Evolutionary conservation across 2,797 vertebrate species (phyloP).

Genomic region (Diceros bicornis): DNA sequence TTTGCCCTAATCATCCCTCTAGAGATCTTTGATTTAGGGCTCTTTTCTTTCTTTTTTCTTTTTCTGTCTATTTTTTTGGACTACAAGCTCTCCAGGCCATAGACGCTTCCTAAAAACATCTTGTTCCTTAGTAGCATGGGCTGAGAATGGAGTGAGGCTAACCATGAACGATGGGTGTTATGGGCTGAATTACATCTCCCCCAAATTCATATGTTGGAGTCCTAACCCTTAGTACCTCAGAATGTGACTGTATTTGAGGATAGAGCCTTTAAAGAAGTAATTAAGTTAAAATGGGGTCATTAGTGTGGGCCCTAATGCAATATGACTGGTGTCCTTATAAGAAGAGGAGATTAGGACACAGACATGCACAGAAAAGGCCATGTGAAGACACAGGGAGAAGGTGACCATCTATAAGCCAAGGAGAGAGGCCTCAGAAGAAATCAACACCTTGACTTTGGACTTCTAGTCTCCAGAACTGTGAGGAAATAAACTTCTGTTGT

Average conservation of each 20-base stretch:
- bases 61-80: not conserved
- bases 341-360: not conserved
- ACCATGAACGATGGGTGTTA: not conserved
- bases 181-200: not conserved
- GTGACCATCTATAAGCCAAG: not conserved
- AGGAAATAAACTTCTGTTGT: not conserved
- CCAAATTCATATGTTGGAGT: not conserved
- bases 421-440: not conserved
- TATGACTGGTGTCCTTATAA: not conserved
- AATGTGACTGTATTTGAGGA: not conserved
- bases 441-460: not conserved
- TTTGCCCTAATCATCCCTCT: not conserved
- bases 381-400: not conserved
- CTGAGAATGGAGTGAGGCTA: not conserved
- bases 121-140: not conserved
- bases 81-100: not conserved
- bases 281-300: not conserved
- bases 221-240: not conserved
- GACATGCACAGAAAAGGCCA: not conserved
- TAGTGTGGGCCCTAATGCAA: not conserved
- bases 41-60: not conserved
- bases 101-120: not conserved
- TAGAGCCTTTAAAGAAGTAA: not conserved
- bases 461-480: not conserved
- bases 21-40: not conserved